Base-by-base conservation (phyloP, 2,888 invertebrate genomes). In the Emmelina monodactyla region DNA sequence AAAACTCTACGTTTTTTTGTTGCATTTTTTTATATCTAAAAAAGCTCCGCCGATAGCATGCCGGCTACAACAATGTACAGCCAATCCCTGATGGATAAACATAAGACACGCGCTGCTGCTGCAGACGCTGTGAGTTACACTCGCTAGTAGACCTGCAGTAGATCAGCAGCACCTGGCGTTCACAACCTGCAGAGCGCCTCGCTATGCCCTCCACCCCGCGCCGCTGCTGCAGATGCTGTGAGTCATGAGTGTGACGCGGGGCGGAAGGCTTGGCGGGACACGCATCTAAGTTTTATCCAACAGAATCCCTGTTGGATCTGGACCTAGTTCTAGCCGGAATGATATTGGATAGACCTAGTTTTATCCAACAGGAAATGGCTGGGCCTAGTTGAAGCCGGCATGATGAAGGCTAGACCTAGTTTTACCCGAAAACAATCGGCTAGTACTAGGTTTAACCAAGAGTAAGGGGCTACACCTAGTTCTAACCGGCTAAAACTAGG, bases 181-280 rank as follows among this genome's bases (percentile, higher is more conserved):
- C 31, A 35, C 35, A 35, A 35, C 31, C 35, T 35, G 35, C 35
- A 35, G 35, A 35, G 35, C 30, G 32, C 32, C 32, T 32, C 36
- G 36, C 32, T 32, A 36, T 32, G 36, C 36, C 36, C 32, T 36
- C 36, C 32, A 36, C 32, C 32, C 28, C 37, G 37, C 37, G 37
- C 37, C 37, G 37, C 37, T 37, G 37, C 37, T 37, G 37, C 33
- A 37, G 37, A 37, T 33, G 37, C 37, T 37, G 33, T 37, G 37
- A 37, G 37, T 33, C 37, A 37, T 37, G 37, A 37, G 37, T 33
- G 22, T 33, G 33, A 33, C 29, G 33, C 29, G 37, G 32, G 32
- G 32, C 30, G 29, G 37, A 36, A 32, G 36, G 30, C 30, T 9
- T 9, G 30, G 30, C 30, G 30, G 30, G 30, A 14, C 30, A 22